phyloP scores from a whole-genome alignment of 2,113 vertebrate species.

The Mixornis gularis region DNA sequence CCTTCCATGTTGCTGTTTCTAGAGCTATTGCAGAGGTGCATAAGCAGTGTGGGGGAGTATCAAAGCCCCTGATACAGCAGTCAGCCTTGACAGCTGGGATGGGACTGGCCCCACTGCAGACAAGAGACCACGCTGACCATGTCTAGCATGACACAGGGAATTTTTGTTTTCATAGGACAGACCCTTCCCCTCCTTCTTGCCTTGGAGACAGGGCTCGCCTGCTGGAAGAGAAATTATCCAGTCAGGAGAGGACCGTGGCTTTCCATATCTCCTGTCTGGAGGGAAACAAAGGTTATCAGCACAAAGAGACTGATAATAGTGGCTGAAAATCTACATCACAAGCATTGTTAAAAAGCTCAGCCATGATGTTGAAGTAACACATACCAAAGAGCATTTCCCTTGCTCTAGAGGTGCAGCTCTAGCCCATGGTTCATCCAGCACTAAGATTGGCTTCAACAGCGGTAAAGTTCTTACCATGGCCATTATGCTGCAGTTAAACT shows the following conservation, averaged over 20 bases:
- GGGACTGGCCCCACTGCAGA: not conserved
- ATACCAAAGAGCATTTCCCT: accelerated
- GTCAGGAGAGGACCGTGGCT: constrained; percentile 70
- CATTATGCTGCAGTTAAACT: not conserved
- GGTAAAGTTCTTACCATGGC: not conserved
- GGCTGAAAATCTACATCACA: constrained; percentile 80
- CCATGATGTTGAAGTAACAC: constrained; percentile 74
- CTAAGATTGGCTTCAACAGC: not conserved
- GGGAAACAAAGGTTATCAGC: constrained; percentile 53
- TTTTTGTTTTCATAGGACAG: constrained; percentile 6
- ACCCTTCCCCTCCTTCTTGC: constrained; percentile 9
- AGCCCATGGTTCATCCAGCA: not conserved
- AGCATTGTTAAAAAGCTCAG: constrained; percentile 80
- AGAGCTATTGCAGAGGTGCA: not conserved
- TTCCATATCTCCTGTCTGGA: constrained; percentile 66
- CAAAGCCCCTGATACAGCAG: not conserved
- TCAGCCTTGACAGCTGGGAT: accelerated
- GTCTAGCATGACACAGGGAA: accelerated
- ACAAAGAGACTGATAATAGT: constrained; percentile 64
- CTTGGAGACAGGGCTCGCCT: constrained; percentile 1
- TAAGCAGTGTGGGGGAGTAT: accelerated
- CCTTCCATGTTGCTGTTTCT: not conserved
- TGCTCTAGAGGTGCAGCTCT: not conserved
- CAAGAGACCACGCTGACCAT: not conserved
- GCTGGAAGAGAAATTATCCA: constrained; percentile 63